Conservation (phyloP, 2,888 invertebrate genomes). For the Phortica okadai region DNA sequence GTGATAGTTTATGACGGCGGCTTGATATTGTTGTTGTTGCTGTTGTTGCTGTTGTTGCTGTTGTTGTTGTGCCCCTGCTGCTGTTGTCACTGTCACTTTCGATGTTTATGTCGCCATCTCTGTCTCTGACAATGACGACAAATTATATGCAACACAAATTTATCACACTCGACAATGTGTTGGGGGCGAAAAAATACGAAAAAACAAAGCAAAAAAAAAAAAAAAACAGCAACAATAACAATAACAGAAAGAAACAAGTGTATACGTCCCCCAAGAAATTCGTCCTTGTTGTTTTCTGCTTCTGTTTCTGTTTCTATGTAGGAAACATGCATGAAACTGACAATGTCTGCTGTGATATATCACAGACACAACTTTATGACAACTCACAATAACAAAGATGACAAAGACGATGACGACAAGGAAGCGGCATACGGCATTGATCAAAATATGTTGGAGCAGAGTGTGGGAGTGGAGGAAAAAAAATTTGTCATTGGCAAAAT, state of each 20-base stretch:
- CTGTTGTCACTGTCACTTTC: background rate
- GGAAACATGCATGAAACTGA: conserved; percentile 21
- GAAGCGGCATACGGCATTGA: background rate
- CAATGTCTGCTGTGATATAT: conserved; percentile 26
- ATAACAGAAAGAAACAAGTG: background rate
- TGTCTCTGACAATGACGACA: conserved; percentile 52
- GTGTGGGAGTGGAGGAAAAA: background rate
- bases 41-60: conserved; percentile 8
- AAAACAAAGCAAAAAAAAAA: background rate
- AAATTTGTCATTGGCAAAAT: conserved; percentile 20
- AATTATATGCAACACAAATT: conserved; percentile 61
- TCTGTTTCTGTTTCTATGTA: background rate
- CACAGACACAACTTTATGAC: conserved; percentile 15
- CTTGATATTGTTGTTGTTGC: background rate
- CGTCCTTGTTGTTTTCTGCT: background rate
- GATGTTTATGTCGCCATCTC: background rate
- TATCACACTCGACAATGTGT: conserved; percentile 55
- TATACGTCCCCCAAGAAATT: background rate
- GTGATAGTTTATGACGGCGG: background rate
- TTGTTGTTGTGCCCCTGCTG: background rate
- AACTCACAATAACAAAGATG: background rate
- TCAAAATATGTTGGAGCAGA: background rate
- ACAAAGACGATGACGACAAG: background rate
- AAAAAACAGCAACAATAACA: background rate
- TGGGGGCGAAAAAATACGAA: background rate